These are phyloP conservation scores for Ormyrus nitidulus DNA, from an alignment of 2,888 invertebrate genomes.

Conservation along the genomic window DNA sequence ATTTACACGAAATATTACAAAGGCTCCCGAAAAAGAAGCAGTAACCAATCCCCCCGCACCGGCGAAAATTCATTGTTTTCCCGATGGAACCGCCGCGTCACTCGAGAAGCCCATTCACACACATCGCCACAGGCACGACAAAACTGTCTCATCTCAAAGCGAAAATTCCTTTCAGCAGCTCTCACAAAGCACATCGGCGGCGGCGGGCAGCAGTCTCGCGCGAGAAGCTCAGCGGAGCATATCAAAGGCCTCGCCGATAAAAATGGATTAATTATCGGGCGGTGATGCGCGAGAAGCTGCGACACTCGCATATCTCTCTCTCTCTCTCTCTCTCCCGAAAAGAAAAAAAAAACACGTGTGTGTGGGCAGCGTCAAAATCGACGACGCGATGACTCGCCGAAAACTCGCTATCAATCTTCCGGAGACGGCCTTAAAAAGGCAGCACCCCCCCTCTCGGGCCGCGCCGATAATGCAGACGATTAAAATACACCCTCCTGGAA, in stretches of 20 bases:
- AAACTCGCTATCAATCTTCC: slow-evolving; percentile 52
- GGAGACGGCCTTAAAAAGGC: not conserved
- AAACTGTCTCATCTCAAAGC: not conserved
- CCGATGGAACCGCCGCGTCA: not conserved
- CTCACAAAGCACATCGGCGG: not conserved
- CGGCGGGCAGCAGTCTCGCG: not conserved
- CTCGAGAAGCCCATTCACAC: not conserved
- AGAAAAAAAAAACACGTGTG: not conserved
- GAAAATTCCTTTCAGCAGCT: slow-evolving; percentile 11
- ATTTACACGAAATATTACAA: no score
- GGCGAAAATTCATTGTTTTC: slow-evolving; percentile 6
- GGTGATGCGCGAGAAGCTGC: slow-evolving; percentile 43
- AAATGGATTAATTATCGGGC: slow-evolving; percentile 52
- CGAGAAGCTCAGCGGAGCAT: slow-evolving; percentile 6
- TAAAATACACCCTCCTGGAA: slow-evolving; percentile 47
- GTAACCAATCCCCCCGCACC: not conserved
- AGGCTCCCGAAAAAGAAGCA: no score
- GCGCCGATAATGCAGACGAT: slow-evolving; percentile 32
- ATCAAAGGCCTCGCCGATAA: slow-evolving; percentile 33
- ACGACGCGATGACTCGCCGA: slow-evolving; percentile 29
- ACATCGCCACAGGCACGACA: not conserved
- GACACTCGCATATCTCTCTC: slow-evolving; percentile 1
- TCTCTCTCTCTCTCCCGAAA: not conserved
- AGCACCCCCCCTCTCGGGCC: not conserved
- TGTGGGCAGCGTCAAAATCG: slow-evolving; percentile 23